Evolutionary conservation across 1,140 invertebrate genomes (phyloP), one percentile per base, ranked within the genome.

Genomic region (Drosophila nasuta): DNA sequence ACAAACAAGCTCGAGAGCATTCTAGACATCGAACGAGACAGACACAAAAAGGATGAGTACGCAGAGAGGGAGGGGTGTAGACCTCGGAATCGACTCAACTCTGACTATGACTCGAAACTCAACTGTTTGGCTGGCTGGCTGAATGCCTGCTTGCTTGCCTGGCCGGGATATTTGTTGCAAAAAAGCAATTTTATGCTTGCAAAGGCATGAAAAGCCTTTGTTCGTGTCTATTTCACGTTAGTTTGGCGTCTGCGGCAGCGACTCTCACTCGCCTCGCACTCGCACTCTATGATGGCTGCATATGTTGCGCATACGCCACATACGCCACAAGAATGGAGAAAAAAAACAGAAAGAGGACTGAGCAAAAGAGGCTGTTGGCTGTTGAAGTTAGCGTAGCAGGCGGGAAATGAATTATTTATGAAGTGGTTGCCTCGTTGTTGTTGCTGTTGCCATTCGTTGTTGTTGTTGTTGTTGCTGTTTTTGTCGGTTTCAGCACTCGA

Each of bases 151-250:
- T 65, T 49, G 66, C 25, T 33, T 33, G 76, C 76, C 62, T 81
- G 71, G 56, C 48, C 81, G 69, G 81, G 85, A 89, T 89, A 89
- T 89, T 89, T 89, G 81, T 89, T 89, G 81, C 85, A 90, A 89
- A 89, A 91, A 91, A 91, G 72, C 90, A 91, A 91, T 91, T 91
- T 91, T 91, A 91, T 87, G 90, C 90, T 91, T 85, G 82, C 86
- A 91, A 90, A 91, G 86, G 90, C 91, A 89, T 91, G 90, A 91
- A 91, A 89, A 91, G 91, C 91, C 91, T 91, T 91, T 91, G 90
- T 91, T 91, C 90, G 90, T 91, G 90, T 91, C 91, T 91, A 91
- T 91, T 91, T 91, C 77, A 91, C 86, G 90, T 88, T 91, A 82
- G 87, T 88, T 91, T 87, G 82, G 88, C 82, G 77, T 87, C 78